These are phyloP conservation scores for Platalea minor DNA, from an alignment of 2,797 vertebrate genomes.

Conservation along the genomic window DNA sequence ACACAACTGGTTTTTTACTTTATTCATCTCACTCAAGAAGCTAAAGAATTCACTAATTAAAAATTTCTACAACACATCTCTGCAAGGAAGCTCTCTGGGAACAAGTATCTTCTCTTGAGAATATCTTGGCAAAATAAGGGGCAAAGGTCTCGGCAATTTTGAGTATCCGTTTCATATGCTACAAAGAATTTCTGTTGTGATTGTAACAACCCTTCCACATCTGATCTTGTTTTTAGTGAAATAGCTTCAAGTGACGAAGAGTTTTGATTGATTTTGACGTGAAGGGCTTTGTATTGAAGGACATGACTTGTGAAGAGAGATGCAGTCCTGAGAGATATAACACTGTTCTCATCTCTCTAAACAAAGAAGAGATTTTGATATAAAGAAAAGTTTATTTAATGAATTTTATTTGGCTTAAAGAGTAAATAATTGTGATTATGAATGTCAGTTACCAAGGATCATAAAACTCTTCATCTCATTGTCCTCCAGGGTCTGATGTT, in stretches of 20 bases:
- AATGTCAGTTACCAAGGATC: background rate
- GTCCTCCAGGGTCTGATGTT: background rate
- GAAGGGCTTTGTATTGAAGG: conserved; percentile 42
- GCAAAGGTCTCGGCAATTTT: background rate
- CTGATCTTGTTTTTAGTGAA: background rate
- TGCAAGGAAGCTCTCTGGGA: background rate
- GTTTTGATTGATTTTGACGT: conserved; percentile 44
- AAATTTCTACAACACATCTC: background rate
- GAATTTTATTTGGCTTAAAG: conserved; percentile 26
- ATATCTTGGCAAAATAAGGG: background rate
- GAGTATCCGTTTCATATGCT: background rate
- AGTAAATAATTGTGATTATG: conserved; percentile 58
- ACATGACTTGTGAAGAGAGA: background rate
- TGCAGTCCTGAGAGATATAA: background rate
- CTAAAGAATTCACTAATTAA: background rate
- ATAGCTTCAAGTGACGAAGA: background rate
- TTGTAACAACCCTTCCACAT: background rate
- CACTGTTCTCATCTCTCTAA: conserved; percentile 29
- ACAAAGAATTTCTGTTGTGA: background rate
- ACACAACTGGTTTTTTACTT: background rate
- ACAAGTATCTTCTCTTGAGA: background rate
- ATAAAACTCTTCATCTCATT: conserved; percentile 2
- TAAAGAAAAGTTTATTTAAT: conserved; percentile 45
- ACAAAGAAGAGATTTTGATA: conserved; percentile 22
- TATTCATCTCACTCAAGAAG: background rate